Conservation (phyloP, 2,888 invertebrate genomes). For the Phortica okadai region DNA sequence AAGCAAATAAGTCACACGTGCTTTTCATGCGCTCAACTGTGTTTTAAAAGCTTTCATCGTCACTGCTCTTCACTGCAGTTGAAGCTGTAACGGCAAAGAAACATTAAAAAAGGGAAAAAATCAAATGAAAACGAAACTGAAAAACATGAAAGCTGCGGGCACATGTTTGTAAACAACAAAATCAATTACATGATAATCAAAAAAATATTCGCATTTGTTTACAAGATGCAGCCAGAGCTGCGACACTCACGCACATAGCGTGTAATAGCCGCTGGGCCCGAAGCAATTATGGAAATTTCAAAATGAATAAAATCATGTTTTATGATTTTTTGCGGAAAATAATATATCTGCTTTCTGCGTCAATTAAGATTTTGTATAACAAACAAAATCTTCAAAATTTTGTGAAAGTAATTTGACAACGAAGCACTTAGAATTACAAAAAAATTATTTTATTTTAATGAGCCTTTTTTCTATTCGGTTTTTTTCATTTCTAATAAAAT, state of each 20-base stretch:
- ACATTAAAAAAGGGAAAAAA: not conserved
- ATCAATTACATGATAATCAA: slow-evolving; percentile 15
- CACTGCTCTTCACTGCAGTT: not conserved
- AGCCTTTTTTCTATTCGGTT: too few species aligned
- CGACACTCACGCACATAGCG: not conserved
- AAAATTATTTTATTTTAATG: too few species aligned
- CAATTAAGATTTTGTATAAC: too few species aligned
- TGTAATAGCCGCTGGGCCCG: not conserved
- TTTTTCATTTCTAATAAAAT: too few species aligned
- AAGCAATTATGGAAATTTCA: not conserved
- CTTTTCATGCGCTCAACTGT: not conserved
- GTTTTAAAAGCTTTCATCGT: not conserved
- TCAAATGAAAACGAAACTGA: not conserved
- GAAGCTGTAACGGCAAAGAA: too few species aligned
- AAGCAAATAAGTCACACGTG: not conserved
- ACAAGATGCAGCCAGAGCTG: slow-evolving; percentile 6
- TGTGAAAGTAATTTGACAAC: too few species aligned
- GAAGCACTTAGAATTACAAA: too few species aligned
- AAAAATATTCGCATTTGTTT: slow-evolving; percentile 9
- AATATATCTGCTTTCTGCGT: too few species aligned
- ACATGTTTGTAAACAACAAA: slow-evolving; percentile 16
- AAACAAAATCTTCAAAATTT: too few species aligned
- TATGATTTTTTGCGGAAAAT: too few species aligned
- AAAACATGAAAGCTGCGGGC: slow-evolving; percentile 8
- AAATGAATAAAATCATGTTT: not conserved